Evolutionary conservation across 2,797 vertebrate genomes (phyloP).

Genomic region (Tragopan temminckii): DNA sequence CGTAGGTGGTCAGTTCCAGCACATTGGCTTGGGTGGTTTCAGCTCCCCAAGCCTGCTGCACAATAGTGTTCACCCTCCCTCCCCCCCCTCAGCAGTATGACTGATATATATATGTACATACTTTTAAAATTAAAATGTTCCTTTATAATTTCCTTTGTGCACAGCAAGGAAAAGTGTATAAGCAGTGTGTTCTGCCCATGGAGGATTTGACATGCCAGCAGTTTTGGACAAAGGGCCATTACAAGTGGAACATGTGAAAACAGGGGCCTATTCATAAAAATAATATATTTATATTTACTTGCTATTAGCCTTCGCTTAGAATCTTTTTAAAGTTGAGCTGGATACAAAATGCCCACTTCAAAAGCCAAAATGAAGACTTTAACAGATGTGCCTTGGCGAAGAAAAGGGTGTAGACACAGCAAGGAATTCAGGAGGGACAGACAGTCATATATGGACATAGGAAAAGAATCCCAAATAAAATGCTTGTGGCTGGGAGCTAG

Average conservation of each 20-base stretch:
- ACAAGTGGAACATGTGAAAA: constrained; percentile 60
- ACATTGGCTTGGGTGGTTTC: accelerated
- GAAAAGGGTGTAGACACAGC: constrained; percentile 43
- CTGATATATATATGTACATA: not conserved
- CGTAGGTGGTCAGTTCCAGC: not conserved
- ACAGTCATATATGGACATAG: not conserved
- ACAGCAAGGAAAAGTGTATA: not conserved
- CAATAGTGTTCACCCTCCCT: not conserved
- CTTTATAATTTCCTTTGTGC: not conserved
- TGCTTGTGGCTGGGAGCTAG: constrained; percentile 27
- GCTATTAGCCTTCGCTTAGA: constrained; percentile 49
- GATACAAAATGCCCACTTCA: constrained; percentile 60
- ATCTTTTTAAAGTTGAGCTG: constrained; percentile 48
- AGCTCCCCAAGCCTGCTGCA: not conserved
- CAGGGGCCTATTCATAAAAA: constrained; percentile 73
- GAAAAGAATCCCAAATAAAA: constrained; percentile 45
- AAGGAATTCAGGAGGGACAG: constrained; percentile 52
- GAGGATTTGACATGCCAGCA: not conserved
- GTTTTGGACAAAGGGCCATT: constrained; percentile 45
- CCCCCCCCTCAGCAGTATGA: not conserved
- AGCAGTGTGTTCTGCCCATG: not conserved
- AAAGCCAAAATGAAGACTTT: constrained; percentile 63
- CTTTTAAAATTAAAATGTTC: not conserved
- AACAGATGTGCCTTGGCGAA: constrained; percentile 72
- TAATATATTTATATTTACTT: constrained; percentile 64